These are phyloP conservation scores for Novumbra hubbsi DNA, from an alignment of 2,797 vertebrate genomes.

Conservation along the genomic window DNA sequence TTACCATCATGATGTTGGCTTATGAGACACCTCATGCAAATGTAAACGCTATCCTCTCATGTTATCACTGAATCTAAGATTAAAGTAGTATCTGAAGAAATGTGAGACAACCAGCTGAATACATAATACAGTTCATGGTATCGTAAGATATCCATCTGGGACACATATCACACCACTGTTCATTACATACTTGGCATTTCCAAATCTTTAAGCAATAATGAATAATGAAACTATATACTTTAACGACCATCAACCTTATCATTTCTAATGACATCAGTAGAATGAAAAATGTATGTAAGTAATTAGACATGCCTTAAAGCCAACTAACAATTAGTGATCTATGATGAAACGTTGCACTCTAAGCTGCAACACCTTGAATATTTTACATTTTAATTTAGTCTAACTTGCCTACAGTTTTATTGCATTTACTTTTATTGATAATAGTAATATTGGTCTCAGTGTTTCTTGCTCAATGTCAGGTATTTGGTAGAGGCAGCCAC, in stretches of 20 bases:
- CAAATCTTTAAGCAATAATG: not conserved
- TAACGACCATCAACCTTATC: constrained; percentile 45
- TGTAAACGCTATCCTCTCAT: too few relatives aligned
- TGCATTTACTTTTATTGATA: constrained; percentile 27
- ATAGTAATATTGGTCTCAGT: too few relatives aligned
- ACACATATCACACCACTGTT: not conserved
- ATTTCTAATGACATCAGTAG: constrained; percentile 44
- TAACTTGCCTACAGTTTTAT: not conserved
- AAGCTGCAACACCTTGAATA: constrained; percentile 40
- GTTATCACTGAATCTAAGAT: too few relatives aligned
- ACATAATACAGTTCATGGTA: too few relatives aligned
- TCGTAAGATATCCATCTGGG: too few relatives aligned
- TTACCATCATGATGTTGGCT: too few relatives aligned
- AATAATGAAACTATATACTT: constrained; percentile 52
- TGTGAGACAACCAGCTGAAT: too few relatives aligned
- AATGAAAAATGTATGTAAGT: constrained; percentile 53
- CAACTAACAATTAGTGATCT: constrained; percentile 23
- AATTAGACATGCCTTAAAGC: constrained; percentile 53
- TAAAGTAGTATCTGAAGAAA: too few relatives aligned
- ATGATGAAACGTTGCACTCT: constrained; percentile 50
- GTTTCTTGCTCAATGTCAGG: too few relatives aligned
- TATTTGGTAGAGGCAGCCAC: too few relatives aligned
- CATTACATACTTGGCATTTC: not conserved
- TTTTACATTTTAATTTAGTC: constrained; percentile 12
- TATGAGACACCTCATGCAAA: too few relatives aligned